These are phyloP conservation scores for Trichogramma dendrolimi DNA, from an alignment of 2,888 invertebrate genomes.

Conservation along the genomic window DNA sequence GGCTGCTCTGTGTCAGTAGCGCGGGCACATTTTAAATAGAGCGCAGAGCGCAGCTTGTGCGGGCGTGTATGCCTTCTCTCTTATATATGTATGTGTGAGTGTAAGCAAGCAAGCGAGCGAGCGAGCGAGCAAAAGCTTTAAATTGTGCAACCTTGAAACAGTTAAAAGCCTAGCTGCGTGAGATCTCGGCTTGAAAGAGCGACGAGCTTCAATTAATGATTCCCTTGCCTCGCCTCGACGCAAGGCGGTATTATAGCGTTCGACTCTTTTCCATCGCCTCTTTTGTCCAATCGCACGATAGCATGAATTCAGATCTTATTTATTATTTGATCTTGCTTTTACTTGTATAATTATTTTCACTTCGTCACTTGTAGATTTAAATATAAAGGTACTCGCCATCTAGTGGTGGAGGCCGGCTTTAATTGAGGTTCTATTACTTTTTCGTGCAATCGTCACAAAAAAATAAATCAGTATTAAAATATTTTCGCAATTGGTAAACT, in stretches of 20 bases:
- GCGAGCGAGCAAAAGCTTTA: slow-evolving; percentile 24
- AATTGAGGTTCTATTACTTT: no score
- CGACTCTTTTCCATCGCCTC: slow-evolving; percentile 26
- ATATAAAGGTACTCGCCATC: no score
- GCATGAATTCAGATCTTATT: no score
- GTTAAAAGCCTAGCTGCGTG: slow-evolving; percentile 20
- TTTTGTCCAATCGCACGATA: slow-evolving; percentile 18
- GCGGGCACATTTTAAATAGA: no score
- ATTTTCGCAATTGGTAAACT: no score
- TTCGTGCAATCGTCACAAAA: no score
- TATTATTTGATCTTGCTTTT: no score
- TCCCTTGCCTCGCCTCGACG: background rate
- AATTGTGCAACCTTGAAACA: slow-evolving; percentile 29
- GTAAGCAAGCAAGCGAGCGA: background rate
- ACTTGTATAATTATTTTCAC: no score
- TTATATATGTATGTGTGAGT: background rate
- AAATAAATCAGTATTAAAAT: no score
- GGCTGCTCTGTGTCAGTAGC: no score
- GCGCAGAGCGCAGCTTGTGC: background rate
- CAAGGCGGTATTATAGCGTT: background rate
- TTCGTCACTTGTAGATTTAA: no score
- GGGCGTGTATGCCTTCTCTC: background rate
- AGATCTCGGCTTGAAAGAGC: slow-evolving; percentile 17
- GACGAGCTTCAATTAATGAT: slow-evolving; percentile 24
- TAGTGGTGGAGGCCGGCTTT: no score